Evolutionary conservation across 1,140 invertebrate genomes (phyloP), one percentile per base, ranked within the genome.

Genomic region (Cotesia vestalis): DNA sequence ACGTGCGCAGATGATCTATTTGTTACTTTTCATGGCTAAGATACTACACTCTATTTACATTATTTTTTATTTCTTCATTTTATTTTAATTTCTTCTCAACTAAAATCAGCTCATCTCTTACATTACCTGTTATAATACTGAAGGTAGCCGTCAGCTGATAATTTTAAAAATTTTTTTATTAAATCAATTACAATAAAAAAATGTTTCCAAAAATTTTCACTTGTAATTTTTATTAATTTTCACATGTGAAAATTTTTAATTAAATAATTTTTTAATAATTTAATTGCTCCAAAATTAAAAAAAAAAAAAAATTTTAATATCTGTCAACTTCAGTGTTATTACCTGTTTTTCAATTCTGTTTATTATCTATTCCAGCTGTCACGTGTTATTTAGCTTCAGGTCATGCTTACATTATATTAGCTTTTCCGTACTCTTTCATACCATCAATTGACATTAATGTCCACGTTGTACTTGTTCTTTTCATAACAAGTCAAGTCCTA

Each of bases 381-480:
- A 78, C 73, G 75, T 79, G 52, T 57, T 57, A 70, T 53, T 17
- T 61, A 20, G 20, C 57, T 62, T 75, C 66, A 67, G 34, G 38
- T 52, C 52, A 14, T 40, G 60, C 66, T 69, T 75, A 77, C 73
- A 76, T 73, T 74, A 78, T 59, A 53, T 53, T 69, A 34, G 34
- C 61, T 12, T 46, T 72, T 67, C 62, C 20, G 38, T 14, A 51
- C 40, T 62, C 59, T 70, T 67, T 75, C 73, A 66, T 76, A 46
- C 34, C 59, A 51, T 71, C 70, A 74, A 73, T 77, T 74, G 60
- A 66, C 55, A 51, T 62, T 75, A 75, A 75, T 75, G 66, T 67
- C 59, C 68, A 46, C 68, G 66, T 66, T 67, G 34, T 69, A 53
- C 59, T 63, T 60, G 35, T 38, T 20, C 57, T 46, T 35, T 67